Evolutionary conservation across 2,797 vertebrate species (phyloP).

Genomic region (Eleutherodactylus coqui): DNA sequence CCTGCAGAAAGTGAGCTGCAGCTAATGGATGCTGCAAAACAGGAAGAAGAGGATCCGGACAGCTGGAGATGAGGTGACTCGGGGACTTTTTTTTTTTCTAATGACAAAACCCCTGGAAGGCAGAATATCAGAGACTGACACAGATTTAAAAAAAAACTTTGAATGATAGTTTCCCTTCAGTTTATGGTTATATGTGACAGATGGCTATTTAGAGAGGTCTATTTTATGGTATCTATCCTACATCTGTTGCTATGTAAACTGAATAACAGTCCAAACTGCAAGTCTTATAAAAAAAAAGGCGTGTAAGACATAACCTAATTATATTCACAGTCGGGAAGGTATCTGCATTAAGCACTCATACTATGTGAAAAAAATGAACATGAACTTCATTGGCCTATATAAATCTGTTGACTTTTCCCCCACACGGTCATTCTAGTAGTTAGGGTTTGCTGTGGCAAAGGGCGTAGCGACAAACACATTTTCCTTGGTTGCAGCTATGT

Average conservation of each 20-base stretch:
- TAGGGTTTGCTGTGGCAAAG: neutral
- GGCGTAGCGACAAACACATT: neutral
- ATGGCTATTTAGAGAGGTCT: neutral
- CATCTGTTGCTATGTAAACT: slow-evolving; percentile 26
- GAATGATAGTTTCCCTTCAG: neutral
- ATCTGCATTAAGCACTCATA: neutral
- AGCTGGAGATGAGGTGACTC: too few species aligned
- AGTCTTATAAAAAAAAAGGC: neutral
- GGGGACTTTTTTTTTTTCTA: too few species aligned
- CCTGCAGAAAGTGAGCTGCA: too few species aligned
- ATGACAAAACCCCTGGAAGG: too few species aligned
- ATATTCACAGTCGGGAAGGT: neutral
- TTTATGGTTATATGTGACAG: neutral
- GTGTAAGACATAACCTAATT: neutral
- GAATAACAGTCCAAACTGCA: neutral
- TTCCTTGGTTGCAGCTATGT: neutral
- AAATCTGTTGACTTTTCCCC: neutral
- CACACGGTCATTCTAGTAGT: neutral
- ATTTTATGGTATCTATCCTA: neutral
- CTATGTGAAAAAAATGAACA: neutral
- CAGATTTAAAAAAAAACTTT: neutral
- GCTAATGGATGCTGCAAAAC: too few species aligned
- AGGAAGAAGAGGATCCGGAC: too few species aligned
- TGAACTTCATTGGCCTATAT: slow-evolving; percentile 13
- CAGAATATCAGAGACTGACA: too few species aligned